A percentile compares a stretch with the other conserved stretches of the same genome.
phyloP scores from a whole-genome alignment of 2,797 vertebrate species.

The Emydoidea blandingii region DNA sequence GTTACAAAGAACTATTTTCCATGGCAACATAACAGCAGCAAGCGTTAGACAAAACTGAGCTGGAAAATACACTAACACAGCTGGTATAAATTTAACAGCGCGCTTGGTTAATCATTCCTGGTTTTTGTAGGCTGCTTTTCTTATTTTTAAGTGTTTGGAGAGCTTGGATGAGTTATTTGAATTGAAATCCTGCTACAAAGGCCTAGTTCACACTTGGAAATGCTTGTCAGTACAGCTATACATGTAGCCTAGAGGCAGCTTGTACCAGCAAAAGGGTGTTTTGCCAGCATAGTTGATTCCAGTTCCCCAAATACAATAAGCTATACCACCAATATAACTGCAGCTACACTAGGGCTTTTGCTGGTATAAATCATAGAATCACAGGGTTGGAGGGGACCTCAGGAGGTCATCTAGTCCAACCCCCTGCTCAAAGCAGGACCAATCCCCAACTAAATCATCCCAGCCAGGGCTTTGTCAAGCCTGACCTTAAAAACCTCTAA shows the following conservation, averaged over 20 bases:
- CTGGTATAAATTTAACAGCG: not conserved
- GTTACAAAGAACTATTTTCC: not conserved
- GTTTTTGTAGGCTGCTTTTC: not conserved
- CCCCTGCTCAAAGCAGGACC: too few species aligned
- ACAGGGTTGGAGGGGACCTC: too few species aligned
- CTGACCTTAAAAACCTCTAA: too few species aligned
- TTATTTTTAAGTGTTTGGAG: not conserved
- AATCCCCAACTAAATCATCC: too few species aligned
- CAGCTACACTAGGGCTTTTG: not conserved
- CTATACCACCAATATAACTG: not conserved
- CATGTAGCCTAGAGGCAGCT: not conserved
- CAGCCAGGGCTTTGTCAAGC: too few species aligned
- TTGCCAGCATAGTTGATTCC: not conserved
- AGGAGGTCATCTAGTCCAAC: too few species aligned
- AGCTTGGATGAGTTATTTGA: not conserved
- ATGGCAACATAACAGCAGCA: not conserved
- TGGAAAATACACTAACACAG: not conserved
- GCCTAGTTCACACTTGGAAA: not conserved
- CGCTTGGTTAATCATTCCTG: not conserved
- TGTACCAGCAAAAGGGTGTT: not conserved
- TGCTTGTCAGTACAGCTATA: not conserved
- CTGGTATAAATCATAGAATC: not conserved
- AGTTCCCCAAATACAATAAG: not conserved
- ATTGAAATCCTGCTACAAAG: not conserved
- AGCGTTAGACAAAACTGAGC: not conserved